Base-by-base conservation (phyloP, 2,888 invertebrate genomes). In the Metalampra italica region DNA sequence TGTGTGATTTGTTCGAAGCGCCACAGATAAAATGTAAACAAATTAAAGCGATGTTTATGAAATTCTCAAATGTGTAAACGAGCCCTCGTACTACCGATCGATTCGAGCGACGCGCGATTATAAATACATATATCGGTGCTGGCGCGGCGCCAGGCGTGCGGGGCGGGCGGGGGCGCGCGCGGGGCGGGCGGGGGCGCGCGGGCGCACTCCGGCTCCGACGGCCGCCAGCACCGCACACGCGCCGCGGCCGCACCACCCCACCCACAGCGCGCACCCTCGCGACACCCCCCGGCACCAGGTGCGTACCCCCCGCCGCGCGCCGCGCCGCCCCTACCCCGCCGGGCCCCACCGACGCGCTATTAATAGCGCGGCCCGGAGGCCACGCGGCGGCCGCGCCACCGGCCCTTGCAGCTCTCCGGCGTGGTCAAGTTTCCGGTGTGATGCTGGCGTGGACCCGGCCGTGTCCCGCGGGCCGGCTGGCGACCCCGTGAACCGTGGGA, bases 141-240 rank as follows among this genome's bases (percentile, higher is more conserved):
- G 48, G 51, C 48, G 8, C 29, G 12, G 40, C 12, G 51, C 48
- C 48, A 48, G 45, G 9, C 36, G 44, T 36, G n/a, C 32, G 29
- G 43, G 39, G n/a, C 47, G 36, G 42, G 37, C 42, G 43, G 29
- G n/a, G 46, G 36, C 38, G 37, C 42, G 43, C 14, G 49, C 49
- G 48, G 51, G 45, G 11, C 29, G 12, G 40, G 12, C 48, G 46
- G 45, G 46, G 45, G 9, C 15, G 44, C 44, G 14, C 22, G 22
- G 22, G 22, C n/a, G 38, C n/a, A n/a, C 48, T 9, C 29, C 9
- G 40, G 12, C 48, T 45, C 48, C 46, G 45, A 3, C 36, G 44
- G 40, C 11, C 32, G 32, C 32, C 38, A 12, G n/a, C 29, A 0
- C 29, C 43, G 13, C 30, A 8, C 42, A 41, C 46, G 11, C 50